Conservation (phyloP, 2,113 vertebrate genomes). For the Centropus bengalensis region DNA sequence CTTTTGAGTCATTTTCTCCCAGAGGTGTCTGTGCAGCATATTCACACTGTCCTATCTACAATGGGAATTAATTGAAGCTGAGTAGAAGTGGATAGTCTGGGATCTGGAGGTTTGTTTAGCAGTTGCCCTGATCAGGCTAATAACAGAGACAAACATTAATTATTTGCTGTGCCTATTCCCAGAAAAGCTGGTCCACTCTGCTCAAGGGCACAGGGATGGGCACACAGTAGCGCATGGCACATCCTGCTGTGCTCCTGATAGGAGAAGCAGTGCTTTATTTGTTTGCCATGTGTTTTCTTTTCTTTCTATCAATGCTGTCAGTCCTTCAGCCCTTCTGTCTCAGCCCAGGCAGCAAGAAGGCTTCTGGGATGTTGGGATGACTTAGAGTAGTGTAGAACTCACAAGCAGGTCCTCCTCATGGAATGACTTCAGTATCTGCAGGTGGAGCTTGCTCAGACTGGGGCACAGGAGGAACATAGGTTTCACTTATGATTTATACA, state of each 20-base stretch:
- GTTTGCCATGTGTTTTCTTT: neutral
- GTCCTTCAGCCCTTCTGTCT: constrained; percentile 11
- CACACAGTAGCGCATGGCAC: neutral
- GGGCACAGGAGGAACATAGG: neutral
- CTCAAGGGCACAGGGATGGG: neutral
- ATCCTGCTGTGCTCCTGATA: neutral
- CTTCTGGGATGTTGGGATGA: neutral
- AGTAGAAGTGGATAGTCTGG: neutral
- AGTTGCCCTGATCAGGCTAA: neutral
- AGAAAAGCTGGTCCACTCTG: neutral
- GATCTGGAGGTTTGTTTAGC: neutral
- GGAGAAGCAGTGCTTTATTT: neutral
- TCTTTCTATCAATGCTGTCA: neutral
- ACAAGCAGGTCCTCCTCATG: neutral
- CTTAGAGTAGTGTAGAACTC: neutral
- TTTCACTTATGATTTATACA: neutral
- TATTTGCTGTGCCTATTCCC: neutral
- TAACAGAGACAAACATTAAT: neutral
- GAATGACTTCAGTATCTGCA: neutral
- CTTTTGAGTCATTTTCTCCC: neutral
- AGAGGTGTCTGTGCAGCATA: neutral
- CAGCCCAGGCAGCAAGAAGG: neutral
- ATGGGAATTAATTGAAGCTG: neutral
- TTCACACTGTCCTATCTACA: neutral
- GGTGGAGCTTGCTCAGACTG: neutral